These are phyloP conservation scores for Drosophila setosimentum DNA, from an alignment of 2,888 invertebrate genomes.

Conservation along the genomic window DNA sequence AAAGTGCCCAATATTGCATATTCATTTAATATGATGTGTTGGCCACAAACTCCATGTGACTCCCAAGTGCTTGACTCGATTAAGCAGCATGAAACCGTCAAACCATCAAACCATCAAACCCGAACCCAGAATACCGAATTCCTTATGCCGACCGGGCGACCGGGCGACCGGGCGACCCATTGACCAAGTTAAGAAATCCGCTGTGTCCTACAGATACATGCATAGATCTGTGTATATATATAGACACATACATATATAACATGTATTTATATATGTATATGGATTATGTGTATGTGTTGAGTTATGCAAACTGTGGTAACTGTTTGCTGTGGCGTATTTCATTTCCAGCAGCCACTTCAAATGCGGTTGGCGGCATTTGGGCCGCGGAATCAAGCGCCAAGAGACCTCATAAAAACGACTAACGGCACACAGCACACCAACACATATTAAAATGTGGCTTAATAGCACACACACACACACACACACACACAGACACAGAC, in stretches of 20 bases:
- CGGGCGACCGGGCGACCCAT: constrained; percentile 75
- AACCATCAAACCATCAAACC: constrained; percentile 3
- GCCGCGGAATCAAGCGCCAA: constrained; percentile 81
- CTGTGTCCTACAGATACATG: constrained; percentile 26
- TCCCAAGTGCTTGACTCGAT: constrained; percentile 32
- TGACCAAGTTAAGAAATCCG: constrained; percentile 76
- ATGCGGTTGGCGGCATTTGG: constrained; percentile 79
- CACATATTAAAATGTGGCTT: constrained; percentile 76
- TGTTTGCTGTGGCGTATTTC: constrained; percentile 70
- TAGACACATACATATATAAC: constrained; percentile 3
- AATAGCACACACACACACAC: constrained; percentile 59
- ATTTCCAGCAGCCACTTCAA: constrained; percentile 77
- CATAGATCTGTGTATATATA: background rate
- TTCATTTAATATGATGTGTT: background rate
- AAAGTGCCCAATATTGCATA: background rate
- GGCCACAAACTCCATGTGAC: constrained; percentile 5
- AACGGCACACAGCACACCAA: constrained; percentile 62
- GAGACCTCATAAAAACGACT: constrained; percentile 81
- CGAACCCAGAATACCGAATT: constrained; percentile 10
- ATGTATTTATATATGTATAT: background rate
- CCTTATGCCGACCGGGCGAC: constrained; percentile 56
- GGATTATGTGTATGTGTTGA: constrained; percentile 47
- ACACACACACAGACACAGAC: constrained; percentile 23
- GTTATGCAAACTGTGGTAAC: constrained; percentile 71
- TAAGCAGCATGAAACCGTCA: constrained; percentile 16